These are phyloP conservation scores for Acrobasis suavella DNA, from an alignment of 2,888 invertebrate species.

Conservation along the genomic window DNA sequence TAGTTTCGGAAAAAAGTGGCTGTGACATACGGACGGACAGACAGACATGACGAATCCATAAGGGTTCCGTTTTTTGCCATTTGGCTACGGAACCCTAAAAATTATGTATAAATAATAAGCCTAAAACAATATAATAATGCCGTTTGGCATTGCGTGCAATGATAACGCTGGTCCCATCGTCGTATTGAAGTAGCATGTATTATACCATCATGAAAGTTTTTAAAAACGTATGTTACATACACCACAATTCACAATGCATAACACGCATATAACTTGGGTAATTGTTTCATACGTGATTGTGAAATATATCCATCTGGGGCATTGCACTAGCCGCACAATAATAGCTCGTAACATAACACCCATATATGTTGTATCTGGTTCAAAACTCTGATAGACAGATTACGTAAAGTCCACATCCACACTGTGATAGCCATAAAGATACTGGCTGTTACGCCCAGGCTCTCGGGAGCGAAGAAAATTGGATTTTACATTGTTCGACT, in stretches of 20 bases:
- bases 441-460: constrained; percentile 41
- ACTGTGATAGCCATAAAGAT: constrained; percentile 47
- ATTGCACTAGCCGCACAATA: constrained; percentile 21
- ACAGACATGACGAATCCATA: too few relatives aligned
- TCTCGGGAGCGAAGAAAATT: constrained; percentile 51
- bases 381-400: constrained; percentile 55
- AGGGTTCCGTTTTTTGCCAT: too few relatives aligned
- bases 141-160: not conserved
- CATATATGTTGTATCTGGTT: constrained; percentile 37
- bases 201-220: not conserved
- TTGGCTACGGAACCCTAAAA: too few relatives aligned
- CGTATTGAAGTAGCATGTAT: not conserved
- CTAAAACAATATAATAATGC: not conserved
- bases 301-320: constrained; percentile 8
- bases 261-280: constrained; percentile 1
- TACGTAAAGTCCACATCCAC: constrained; percentile 44
- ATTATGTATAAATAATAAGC: too few relatives aligned
- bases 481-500: constrained; percentile 58
- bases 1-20: too few relatives aligned
- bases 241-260: constrained; percentile 3
- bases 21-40: too few relatives aligned
- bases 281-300: constrained; percentile 19
- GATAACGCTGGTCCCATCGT: constrained; percentile 4
- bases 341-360: constrained; percentile 36
- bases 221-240: not conserved